Conservation (phyloP, 2,888 invertebrate genomes). For the Campoplex capitator region DNA sequence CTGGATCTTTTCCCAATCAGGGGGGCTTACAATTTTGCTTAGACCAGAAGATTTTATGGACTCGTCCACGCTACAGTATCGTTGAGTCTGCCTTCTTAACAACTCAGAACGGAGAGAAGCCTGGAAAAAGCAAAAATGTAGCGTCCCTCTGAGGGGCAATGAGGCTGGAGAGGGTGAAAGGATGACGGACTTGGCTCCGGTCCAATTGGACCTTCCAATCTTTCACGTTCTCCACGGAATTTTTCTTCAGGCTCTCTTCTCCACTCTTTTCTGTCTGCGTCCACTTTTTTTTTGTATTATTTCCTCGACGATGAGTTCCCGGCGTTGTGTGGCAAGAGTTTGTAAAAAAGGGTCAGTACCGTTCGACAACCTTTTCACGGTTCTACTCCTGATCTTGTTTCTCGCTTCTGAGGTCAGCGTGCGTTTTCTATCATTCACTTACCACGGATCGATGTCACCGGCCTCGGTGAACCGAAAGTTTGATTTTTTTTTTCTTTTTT, state of each 20-base stretch:
- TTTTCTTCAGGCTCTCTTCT: constrained; percentile 47
- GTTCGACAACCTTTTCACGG: neutral
- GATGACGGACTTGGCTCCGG: constrained; percentile 48
- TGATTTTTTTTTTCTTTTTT: neutral
- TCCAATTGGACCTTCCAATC: constrained; percentile 56
- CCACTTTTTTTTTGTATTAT: neutral
- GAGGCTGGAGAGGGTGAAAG: constrained; percentile 7
- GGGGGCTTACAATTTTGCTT: neutral
- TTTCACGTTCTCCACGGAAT: constrained; percentile 50
- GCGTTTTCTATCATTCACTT: neutral
- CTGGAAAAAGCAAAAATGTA: constrained; percentile 2
- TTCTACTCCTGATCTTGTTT: neutral
- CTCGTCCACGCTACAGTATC: constrained; percentile 22
- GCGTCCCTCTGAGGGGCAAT: neutral
- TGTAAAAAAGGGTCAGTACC: neutral
- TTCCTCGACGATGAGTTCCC: neutral
- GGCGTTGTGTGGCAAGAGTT: neutral
- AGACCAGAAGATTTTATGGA: constrained; percentile 2
- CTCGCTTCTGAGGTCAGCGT: neutral
- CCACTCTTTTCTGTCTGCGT: neutral
- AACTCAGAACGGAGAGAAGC: neutral
- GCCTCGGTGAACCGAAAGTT: neutral
- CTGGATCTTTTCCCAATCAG: neutral
- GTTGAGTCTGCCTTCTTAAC: constrained; percentile 10
- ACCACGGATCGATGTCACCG: neutral